Conservation (phyloP, 2,888 invertebrate genomes). For the Sturmia bella region DNA sequence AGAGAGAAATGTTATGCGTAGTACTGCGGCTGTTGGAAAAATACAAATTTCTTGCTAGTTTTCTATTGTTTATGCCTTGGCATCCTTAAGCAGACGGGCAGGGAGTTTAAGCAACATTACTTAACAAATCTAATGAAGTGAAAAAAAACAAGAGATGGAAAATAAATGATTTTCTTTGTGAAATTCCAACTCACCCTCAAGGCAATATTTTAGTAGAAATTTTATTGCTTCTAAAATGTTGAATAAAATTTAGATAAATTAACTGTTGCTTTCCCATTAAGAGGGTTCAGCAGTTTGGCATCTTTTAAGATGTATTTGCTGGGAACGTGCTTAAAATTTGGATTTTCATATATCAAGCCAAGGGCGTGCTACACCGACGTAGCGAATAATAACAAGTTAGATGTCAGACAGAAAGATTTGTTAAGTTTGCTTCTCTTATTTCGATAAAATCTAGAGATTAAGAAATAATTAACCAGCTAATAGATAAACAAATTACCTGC, state of each 20-base stretch:
- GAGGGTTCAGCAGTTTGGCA: neutral
- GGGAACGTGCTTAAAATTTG: conserved; percentile 42
- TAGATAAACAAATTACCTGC: too few species aligned
- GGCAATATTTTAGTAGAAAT: neutral
- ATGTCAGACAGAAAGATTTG: too few species aligned
- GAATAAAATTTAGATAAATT: conserved; percentile 20
- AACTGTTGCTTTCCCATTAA: conserved; percentile 51
- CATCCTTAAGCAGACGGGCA: neutral
- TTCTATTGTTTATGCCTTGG: neutral
- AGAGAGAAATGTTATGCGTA: too few species aligned
- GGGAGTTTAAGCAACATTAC: conserved; percentile 40
- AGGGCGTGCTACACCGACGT: too few species aligned
- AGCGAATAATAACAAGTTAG: too few species aligned
- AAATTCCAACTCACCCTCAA: neutral
- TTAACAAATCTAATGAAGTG: conserved; percentile 44
- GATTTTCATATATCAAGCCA: too few species aligned
- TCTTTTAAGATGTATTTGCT: neutral
- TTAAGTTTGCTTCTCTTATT: too few species aligned
- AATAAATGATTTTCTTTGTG: neutral
- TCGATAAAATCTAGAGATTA: too few species aligned
- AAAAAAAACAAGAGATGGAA: conserved; percentile 5
- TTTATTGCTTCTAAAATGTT: conserved; percentile 23
- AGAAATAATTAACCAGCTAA: too few species aligned
- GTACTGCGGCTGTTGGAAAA: too few species aligned
- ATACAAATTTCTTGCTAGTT: neutral